Evolutionary conservation across 2,888 invertebrate species (phyloP), one percentile per base, ranked within the genome.

Genomic region (Chrysolina americana): DNA sequence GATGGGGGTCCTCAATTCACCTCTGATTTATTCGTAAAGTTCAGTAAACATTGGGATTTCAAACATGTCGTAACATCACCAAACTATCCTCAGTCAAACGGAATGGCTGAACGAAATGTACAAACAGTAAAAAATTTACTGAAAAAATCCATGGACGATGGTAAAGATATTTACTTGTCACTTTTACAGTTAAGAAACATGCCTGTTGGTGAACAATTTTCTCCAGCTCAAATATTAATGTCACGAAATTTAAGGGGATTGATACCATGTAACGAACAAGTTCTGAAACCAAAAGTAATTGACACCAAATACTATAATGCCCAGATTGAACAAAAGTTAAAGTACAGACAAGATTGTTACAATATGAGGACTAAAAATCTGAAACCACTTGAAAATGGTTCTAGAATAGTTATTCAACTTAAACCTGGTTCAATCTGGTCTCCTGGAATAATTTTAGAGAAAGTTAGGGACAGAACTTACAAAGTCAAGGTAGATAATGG

Each of bases 381-480:
- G 50, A 50, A 50, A 50, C 50, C 50, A 11, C 50, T 50, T 50
- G 50, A 50, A 9, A 50, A 50, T 50, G 50, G 50, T 50, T 50
- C 50, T 50, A 50, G 50, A 11, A 50, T 50, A 50, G 50, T 50
- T 5, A 50, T 50, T 50, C 50, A 50, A 50, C 50, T 50, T 11
- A 50, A 50, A 50, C 50, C 13, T 50, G 50, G 50, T 50, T 50
- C 50, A 50, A 50, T 50, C 50, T 50, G 50, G 50, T 50, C 50
- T 50, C 50, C 50, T 50, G 50, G 50, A 50, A 50, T 50, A 50
- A 15, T 50, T 50, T 50, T 50, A 50, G 50, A 50, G n/a, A 50
- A 0, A 50, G 50, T 50, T 50, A 50, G 9, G 50, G 50, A 19
- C 50, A 50, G 50, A 50, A 48, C 44, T 41, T 41, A 23, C 19